Evolutionary conservation across 2,113 vertebrate genomes (phyloP), one percentile per base, ranked within the genome.

Genomic region (Chaetodon trifascialis): DNA sequence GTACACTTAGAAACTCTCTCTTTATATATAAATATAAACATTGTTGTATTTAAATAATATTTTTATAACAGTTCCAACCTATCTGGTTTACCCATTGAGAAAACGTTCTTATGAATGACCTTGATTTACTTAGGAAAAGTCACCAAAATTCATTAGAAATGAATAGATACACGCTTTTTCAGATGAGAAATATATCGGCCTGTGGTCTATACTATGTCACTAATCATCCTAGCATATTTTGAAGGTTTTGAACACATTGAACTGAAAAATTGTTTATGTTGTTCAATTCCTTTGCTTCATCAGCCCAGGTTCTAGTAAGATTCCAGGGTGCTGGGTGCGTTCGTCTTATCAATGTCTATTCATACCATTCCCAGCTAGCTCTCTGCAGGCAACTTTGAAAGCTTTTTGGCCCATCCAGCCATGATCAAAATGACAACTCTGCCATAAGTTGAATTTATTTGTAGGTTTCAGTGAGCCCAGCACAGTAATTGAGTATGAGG

Each of bases 371-470:
- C 30, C 15, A 67, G 14, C 42, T 34, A 11, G 73, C 40, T 87
- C 76, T 85, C 68, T 78, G 15, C 5, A 54, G 68, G 51, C 51
- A 46, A 79, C 1, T 40, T 55, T 77, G 76, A 79, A 87, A 86
- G 66, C 55, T 73, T 79, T 92, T 87, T 65, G 30, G 54, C 42
- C 49, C 86, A 79, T 85, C 51, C 63, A 86, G n/a, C 75, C 42
- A 64, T 85, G 68, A 86, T 89, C 81, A 76, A 88, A 84, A 75
- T 36, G 84, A 87, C 86, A 92, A 78, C 63, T 63, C 62, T 72
- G 70, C 79, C 69, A 80, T 73, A 55, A 85, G 77, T 90, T 86
- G 58, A 90, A 90, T 90, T 90, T 66, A 93, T 94, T 85, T 89
- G 59, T 79, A 63, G 81, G 56, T 86, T 92, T 87, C 89, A 82